These are phyloP conservation scores for Dicrurus megarhynchus DNA, from an alignment of 2,113 vertebrate species.

Conservation along the genomic window DNA sequence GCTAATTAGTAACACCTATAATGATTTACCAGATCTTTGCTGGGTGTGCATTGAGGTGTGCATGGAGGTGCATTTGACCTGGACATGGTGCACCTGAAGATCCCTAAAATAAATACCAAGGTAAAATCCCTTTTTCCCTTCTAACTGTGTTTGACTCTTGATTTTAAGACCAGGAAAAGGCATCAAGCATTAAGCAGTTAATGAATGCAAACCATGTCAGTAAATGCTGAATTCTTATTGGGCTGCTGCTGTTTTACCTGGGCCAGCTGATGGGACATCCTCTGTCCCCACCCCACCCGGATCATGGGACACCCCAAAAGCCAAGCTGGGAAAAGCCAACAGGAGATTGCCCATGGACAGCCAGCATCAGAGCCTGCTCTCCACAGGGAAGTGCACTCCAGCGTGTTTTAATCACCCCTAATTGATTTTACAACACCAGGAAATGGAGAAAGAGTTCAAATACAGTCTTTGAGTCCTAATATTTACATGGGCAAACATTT, in stretches of 20 bases:
- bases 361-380: background rate
- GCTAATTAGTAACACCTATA: no score
- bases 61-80: no score
- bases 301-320: background rate
- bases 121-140: no score
- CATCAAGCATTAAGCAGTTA: background rate
- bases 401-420: background rate
- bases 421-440: background rate
- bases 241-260: background rate
- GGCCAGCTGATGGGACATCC: background rate
- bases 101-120: no score
- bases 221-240: no score
- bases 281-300: background rate
- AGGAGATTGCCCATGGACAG: background rate
- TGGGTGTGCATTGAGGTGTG: no score
- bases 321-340: background rate
- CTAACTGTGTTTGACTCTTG: no score
- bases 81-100: no score
- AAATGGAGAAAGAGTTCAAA: background rate
- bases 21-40: no score
- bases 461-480: background rate
- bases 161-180: no score
- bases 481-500: constrained; percentile 26
- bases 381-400: background rate
- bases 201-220: accelerated